Evolutionary conservation across 2,113 vertebrate species (phyloP).

Genomic region (Tragelaphus scriptus): DNA sequence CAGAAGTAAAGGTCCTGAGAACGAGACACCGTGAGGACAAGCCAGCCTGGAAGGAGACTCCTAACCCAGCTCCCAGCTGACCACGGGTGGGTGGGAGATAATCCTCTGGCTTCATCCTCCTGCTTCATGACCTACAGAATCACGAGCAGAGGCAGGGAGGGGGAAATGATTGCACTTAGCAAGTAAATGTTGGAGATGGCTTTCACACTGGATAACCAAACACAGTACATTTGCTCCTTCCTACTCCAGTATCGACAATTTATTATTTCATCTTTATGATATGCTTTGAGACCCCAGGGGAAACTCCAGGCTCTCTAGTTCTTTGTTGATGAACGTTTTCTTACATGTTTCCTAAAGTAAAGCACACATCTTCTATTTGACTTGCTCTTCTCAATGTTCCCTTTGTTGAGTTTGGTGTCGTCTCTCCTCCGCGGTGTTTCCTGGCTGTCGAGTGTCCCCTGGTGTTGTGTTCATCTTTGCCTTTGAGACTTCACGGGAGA

Average conservation of each 20-base stretch:
- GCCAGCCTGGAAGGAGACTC: not conserved
- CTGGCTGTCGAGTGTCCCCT: not conserved
- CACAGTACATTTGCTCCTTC: not conserved
- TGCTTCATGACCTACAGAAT: not conserved
- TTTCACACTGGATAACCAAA: not conserved
- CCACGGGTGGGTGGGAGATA: not conserved
- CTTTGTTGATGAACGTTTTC: not conserved
- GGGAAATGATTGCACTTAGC: not conserved
- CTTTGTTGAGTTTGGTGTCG: not conserved
- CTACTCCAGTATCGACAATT: not conserved
- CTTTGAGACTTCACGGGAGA: not conserved
- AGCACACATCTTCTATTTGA: not conserved
- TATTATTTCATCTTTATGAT: not conserved
- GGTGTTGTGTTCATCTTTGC: not conserved
- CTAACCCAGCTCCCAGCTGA: not conserved
- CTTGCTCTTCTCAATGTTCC: not conserved
- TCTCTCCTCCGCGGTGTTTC: not conserved
- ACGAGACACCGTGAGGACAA: not conserved
- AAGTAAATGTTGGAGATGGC: too few relatives aligned
- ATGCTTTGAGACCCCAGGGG: not conserved
- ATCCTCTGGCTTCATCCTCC: not conserved
- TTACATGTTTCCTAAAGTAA: not conserved
- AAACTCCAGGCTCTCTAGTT: too few relatives aligned
- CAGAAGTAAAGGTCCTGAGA: not conserved
- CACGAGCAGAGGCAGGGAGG: not conserved